A percentile compares a stretch with the other conserved stretches of the same genome.
Conservation (phyloP, 2,113 vertebrate genomes). For the Hypanus sabinus region DNA sequence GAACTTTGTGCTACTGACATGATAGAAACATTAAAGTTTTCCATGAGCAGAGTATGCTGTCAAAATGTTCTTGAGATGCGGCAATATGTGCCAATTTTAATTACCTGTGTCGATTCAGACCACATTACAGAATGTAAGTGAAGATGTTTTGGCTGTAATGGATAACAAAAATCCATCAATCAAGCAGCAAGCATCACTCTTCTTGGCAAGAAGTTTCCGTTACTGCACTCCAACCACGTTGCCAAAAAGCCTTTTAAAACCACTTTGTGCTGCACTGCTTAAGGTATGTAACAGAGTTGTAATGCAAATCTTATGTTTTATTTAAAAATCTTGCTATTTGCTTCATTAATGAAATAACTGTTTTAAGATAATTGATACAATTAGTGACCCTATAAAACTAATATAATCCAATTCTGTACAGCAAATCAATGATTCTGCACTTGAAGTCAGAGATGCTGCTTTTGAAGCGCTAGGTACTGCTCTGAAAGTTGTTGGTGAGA, state of each 20-base stretch:
- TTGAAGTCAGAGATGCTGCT: slow-evolving; percentile 90
- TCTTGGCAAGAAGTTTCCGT: slow-evolving; percentile 87
- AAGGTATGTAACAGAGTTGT: slow-evolving; percentile 64
- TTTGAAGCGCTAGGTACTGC: slow-evolving; percentile 92
- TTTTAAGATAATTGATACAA: not conserved
- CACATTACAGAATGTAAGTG: slow-evolving; percentile 83
- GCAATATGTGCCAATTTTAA: not conserved
- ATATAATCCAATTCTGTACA: slow-evolving; percentile 47
- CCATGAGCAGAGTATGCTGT: not conserved
- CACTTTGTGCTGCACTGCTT: slow-evolving; percentile 84
- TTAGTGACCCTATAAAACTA: not conserved
- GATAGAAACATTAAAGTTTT: not conserved
- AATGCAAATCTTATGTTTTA: not conserved
- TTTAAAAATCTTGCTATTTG: not conserved
- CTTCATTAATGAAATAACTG: not conserved
- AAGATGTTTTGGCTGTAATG: slow-evolving; percentile 89
- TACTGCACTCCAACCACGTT: slow-evolving; percentile 81
- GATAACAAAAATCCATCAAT: slow-evolving; percentile 98
- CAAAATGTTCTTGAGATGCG: not conserved
- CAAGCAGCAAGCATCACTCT: slow-evolving; percentile 92
- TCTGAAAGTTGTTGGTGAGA: slow-evolving; percentile 92
- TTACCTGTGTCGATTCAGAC: slow-evolving; percentile 58
- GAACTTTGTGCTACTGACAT: not conserved
- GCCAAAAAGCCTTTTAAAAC: slow-evolving; percentile 84
- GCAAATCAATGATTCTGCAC: slow-evolving; percentile 95